Base-by-base conservation (phyloP, 2,113 vertebrate species). In the Manacus vitellinus region DNA sequence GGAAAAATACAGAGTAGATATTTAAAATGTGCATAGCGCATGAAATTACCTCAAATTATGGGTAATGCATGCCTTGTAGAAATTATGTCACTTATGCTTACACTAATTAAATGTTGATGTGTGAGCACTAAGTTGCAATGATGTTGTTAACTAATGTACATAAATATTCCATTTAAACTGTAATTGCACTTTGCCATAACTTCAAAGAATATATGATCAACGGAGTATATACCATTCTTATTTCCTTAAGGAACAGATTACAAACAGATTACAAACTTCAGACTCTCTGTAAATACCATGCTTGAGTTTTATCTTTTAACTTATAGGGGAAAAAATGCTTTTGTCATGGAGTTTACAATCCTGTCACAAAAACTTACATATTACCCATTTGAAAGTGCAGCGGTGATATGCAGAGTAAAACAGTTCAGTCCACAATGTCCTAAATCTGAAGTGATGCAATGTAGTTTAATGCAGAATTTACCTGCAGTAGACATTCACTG, bases 91-190 rank as follows among this genome's bases (percentile, higher is more conserved):
- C 96, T 98, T 98, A 97, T 83, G 97, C 98, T 98, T 98, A 97
- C 96, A 97, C 97, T 98, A 98, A 98, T 98, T 98, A 98, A 98
- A 97, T 98, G 97, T 98, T 98, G 98, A 98, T 98, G 96, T 98
- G 98, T 97, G 97, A 98, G 97, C 96, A 96, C 92, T 97, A 98
- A 97, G 97, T 98, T 97, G 97, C 98, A 98, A 98, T 97, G 97
- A 98, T 98, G 98, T 98, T 96, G 97, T 98, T 98, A 98, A 98
- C 97, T 98, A 98, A 98, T 97, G 98, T 98, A 98, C 97, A 98
- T 98, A 98, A 98, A 98, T 98, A 98, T 98, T 98, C 97, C 65
- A 95, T 98, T 98, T 98, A 98, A 98, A 98, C 93, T 97, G 96
- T 98, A 98, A 98, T 98, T 98, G 97, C 96, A 97, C 96, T 98